Evolutionary conservation across 2,797 vertebrate genomes (phyloP).

Genomic region (Periophthalmus magnuspinnatus): DNA sequence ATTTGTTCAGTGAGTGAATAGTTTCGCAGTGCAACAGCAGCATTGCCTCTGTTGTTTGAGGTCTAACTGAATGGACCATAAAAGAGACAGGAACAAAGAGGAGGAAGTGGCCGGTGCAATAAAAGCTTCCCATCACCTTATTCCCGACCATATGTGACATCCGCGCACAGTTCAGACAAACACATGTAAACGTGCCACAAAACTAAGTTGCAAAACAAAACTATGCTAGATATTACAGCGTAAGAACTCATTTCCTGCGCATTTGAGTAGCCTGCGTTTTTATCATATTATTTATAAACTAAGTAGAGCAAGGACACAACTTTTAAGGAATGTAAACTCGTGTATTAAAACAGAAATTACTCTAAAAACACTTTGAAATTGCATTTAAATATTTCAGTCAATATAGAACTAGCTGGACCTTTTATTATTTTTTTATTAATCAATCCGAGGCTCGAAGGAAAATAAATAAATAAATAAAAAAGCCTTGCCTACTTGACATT

Average conservation of each 20-base stretch:
- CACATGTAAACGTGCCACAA: conserved; percentile 36
- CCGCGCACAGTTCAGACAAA: conserved; percentile 52
- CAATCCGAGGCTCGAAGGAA: neutral
- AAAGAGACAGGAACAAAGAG: conserved; percentile 78
- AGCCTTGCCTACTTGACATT: neutral
- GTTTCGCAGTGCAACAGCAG: conserved; percentile 52
- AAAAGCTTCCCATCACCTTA: conserved; percentile 70
- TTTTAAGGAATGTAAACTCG: neutral
- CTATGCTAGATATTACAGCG: neutral
- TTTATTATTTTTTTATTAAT: neutral
- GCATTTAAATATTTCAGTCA: neutral
- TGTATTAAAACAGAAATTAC: neutral
- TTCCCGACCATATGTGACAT: conserved; percentile 74
- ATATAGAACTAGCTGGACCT: neutral
- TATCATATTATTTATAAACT: neutral
- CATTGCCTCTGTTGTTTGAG: conserved; percentile 68
- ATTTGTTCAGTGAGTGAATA: conserved; percentile 59
- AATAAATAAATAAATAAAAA: neutral
- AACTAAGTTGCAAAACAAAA: neutral
- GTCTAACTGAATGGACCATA: conserved; percentile 65
- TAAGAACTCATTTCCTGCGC: neutral
- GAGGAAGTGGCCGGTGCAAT: conserved; percentile 74
- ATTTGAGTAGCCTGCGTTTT: neutral
- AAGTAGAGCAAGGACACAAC: neutral
- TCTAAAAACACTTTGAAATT: neutral